Evolutionary conservation across 2,797 vertebrate genomes (phyloP).

Genomic region (Eleutherodactylus coqui): DNA sequence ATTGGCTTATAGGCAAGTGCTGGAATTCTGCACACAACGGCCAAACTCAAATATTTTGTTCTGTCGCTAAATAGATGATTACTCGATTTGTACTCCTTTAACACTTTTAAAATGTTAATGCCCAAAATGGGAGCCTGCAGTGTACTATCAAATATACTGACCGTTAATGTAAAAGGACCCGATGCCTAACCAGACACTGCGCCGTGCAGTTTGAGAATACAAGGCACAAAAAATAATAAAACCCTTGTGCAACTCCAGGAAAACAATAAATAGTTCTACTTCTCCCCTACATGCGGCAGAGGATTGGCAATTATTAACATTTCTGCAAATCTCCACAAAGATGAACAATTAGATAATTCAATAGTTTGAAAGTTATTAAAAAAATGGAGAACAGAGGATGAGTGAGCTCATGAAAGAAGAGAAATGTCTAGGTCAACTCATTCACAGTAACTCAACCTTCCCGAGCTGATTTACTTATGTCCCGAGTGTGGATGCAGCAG

Average conservation of each 20-base stretch:
- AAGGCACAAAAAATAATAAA: background rate
- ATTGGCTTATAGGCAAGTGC: background rate
- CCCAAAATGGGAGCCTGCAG: background rate
- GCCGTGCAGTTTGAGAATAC: background rate
- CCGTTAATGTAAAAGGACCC: background rate
- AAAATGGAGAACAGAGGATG: slow-evolving; percentile 70
- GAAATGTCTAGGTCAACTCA: slow-evolving; percentile 79
- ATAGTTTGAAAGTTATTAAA: slow-evolving; percentile 54
- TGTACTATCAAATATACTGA: background rate
- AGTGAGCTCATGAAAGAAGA: slow-evolving; percentile 77
- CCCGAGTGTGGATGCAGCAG: slow-evolving; percentile 77
- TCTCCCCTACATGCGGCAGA: background rate
- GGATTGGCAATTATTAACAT: background rate
- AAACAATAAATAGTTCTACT: background rate
- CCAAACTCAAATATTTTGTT: background rate
- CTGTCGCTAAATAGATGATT: no score
- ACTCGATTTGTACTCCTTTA: background rate
- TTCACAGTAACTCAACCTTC: slow-evolving; percentile 81
- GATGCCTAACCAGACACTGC: background rate
- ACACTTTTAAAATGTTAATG: background rate
- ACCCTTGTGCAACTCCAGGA: background rate
- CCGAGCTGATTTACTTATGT: slow-evolving; percentile 77
- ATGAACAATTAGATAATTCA: slow-evolving; percentile 27
- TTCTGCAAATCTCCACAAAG: background rate
- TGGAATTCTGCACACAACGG: background rate